Base-by-base conservation (phyloP, 2,888 invertebrate genomes). In the Mongoloraphidia duomilia region DNA sequence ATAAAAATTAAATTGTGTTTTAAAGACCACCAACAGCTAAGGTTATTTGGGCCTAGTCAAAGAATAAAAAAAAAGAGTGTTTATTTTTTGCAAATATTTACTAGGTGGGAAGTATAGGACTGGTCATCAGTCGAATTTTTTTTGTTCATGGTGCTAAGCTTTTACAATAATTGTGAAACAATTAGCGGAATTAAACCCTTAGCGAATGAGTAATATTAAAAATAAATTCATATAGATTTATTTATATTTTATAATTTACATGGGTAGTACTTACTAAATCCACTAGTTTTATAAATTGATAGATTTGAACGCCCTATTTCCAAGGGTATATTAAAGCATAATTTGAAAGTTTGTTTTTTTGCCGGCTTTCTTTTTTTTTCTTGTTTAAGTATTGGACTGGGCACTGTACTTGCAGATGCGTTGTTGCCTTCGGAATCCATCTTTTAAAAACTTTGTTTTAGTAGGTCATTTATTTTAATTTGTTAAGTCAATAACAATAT, bases 241-340 rank as follows among this genome's bases (percentile, higher is more conserved):
- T 39, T 44, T 12, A 9, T 35, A 34, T 34, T 34, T 2, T 2
- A 34, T n/a, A 3, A 12, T 34, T 33, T 33, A 26, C 26, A 34
- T 26, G 2, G 38, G 35, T 38, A 36, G 11, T 39, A 49, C 49
- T 52, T 55, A 58, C 59, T 55, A 42, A 44, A 46, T 41, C 54
- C 52, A 50, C 54, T 48, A n/a, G 57, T 56, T 51, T 54, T 54
- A 49, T 51, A 56, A n/a, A 46, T 17, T 17, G 51, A 41, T 36
- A 53, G 53, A 36, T 54, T 51, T 6, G 58, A 55, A 39, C 54
- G 52, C 10, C 60, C 60, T 17, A 53, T 42, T 46, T 63, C 53
- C 48, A 57, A 55, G 57, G 57, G 60, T 9, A 58, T 53, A 5
- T 57, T 54, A 55, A 66, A 66, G 57, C 62, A 63, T 36, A 65